A percentile compares a stretch with the other conserved stretches of the same genome.
phyloP scores from a whole-genome alignment of 2,888 invertebrate species.

The Linnaemya tessellans region DNA sequence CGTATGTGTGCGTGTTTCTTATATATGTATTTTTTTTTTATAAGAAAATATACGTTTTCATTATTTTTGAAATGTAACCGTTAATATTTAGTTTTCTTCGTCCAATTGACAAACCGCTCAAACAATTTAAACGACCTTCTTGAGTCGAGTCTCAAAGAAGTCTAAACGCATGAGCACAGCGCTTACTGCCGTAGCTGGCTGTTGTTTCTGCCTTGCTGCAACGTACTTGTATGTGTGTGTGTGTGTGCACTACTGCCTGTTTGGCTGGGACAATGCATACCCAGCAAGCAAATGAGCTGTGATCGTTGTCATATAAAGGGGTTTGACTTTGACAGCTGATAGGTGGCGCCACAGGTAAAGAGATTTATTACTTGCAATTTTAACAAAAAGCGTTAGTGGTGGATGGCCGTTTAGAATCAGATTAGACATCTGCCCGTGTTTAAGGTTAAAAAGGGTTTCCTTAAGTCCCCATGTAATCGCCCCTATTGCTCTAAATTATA shows the following conservation, averaged over 20 bases:
- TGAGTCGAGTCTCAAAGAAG: conserved; percentile 84
- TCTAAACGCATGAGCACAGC: conserved; percentile 80
- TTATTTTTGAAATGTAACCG: conserved; percentile 35
- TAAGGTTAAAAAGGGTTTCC: no score
- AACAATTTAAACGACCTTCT: conserved; percentile 81
- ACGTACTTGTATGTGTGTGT: neutral
- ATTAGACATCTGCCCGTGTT: no score
- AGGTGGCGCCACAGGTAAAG: no score
- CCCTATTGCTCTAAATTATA: no score
- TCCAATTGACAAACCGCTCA: conserved; percentile 57
- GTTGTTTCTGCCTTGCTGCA: conserved; percentile 54
- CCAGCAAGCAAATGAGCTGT: neutral
- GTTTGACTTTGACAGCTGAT: no score
- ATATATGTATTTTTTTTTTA: neutral
- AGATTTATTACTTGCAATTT: no score
- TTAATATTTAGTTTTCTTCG: neutral
- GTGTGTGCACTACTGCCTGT: conserved; percentile 6
- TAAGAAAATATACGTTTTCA: conserved; percentile 31
- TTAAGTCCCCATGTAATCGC: no score
- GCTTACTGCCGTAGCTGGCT: conserved; percentile 71
- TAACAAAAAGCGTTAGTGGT: no score
- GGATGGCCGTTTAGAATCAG: no score
- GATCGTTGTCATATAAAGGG: neutral
- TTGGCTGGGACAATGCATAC: conserved; percentile 28
- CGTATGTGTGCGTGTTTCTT: neutral